phyloP scores from a whole-genome alignment of 2,888 invertebrate genomes.

The Troglohyphantes excavatus region DNA sequence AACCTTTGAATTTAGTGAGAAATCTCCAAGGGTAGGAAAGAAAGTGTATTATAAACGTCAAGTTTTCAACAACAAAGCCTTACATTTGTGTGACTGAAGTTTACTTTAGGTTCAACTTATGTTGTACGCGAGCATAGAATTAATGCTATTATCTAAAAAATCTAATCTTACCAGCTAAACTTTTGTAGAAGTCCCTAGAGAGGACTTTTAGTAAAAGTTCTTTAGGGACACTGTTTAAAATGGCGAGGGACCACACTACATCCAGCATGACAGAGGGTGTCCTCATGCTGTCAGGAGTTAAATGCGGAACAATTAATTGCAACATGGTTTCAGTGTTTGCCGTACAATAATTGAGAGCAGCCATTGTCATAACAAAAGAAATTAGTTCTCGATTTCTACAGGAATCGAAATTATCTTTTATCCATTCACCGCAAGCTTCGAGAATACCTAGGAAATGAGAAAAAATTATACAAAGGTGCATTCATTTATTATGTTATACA shows the following conservation, averaged over 20 bases:
- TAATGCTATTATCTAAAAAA: too few species aligned
- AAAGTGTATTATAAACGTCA: too few species aligned
- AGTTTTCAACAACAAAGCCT: too few species aligned
- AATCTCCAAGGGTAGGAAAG: too few species aligned
- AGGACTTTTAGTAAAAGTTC: constrained; percentile 42
- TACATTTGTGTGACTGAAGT: too few species aligned
- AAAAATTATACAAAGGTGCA: neutral
- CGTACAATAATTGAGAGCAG: constrained; percentile 22
- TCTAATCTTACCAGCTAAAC: constrained; percentile 37
- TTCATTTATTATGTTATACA: too few species aligned
- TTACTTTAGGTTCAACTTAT: too few species aligned
- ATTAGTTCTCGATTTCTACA: constrained; percentile 42
- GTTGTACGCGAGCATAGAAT: too few species aligned
- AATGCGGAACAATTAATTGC: neutral
- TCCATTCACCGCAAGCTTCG: constrained; percentile 62
- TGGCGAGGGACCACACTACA: constrained; percentile 60
- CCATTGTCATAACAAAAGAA: constrained; percentile 49
- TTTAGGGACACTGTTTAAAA: constrained; percentile 42
- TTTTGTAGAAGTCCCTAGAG: constrained; percentile 58
- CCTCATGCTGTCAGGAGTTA: constrained; percentile 12
- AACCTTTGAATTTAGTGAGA: too few species aligned
- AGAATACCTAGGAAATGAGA: constrained; percentile 47
- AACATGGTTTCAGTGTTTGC: neutral
- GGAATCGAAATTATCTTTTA: constrained; percentile 27
- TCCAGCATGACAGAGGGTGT: constrained; percentile 48